A percentile compares a stretch with the other conserved stretches of the same genome.
These are phyloP conservation scores for Pluvianellus socialis DNA, from an alignment of 2,113 vertebrate species.

Conservation along the genomic window DNA sequence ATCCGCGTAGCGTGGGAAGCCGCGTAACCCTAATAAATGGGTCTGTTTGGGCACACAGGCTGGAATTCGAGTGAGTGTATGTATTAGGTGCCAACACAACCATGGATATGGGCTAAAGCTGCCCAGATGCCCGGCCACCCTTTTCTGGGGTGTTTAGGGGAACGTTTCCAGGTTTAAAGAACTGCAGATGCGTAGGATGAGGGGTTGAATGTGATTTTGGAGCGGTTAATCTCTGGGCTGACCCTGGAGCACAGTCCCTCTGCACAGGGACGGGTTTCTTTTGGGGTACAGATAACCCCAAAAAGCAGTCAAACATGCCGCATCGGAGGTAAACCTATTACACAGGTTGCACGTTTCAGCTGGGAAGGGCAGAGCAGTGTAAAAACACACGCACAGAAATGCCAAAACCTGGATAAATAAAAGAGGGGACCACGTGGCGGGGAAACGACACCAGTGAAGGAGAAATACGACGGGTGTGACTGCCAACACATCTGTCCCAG, in stretches of 20 bases:
- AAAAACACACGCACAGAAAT: fast-evolving
- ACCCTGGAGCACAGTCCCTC: neutral
- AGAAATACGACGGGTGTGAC: neutral
- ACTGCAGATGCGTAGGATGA: neutral
- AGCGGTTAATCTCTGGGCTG: neutral
- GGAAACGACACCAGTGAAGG: neutral
- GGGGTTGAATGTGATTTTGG: fast-evolving
- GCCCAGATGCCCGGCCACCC: fast-evolving
- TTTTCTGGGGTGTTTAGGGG: neutral
- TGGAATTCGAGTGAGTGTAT: neutral
- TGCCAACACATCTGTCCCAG: constrained; percentile 52
- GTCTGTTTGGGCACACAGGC: neutral
- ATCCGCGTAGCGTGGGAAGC: neutral
- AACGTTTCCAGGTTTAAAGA: neutral
- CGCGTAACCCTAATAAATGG: fast-evolving
- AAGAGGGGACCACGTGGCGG: neutral
- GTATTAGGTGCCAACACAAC: neutral
- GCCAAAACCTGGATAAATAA: neutral
- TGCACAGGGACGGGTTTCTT: neutral
- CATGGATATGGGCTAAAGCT: neutral
- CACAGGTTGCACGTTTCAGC: fast-evolving
- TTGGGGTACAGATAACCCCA: neutral
- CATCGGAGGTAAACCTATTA: neutral
- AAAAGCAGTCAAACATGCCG: fast-evolving
- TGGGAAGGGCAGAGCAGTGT: neutral